Evolutionary conservation across 2,888 invertebrate genomes (phyloP), one percentile per base, ranked within the genome.

Genomic region (Epirrhoe alternata): DNA sequence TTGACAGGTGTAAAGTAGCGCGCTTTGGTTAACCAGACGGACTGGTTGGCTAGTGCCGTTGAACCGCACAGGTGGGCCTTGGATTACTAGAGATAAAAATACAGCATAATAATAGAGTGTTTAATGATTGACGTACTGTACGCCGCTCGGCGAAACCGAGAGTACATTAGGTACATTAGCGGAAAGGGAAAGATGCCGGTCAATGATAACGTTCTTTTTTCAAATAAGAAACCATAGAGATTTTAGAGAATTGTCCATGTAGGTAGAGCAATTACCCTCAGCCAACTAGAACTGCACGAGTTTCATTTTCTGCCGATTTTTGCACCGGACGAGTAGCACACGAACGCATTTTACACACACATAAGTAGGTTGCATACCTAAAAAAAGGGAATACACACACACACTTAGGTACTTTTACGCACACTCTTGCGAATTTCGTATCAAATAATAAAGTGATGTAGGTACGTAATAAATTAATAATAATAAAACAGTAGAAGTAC

Each of bases 61-160:
- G 91, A 92, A 92, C 91, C 86, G 85, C 84, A 84, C 88, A 87
- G 88, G 88, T 87, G 90, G 90, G 87, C 90, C 88, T 89, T 90
- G 91, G 87, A 88, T 88, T 87, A 90, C 86, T 87, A 86, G 85
- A 89, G 86, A 90, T 90, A 88, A 86, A 88, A 90, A 89, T 90
- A 87, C 84, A 79, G 81, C 82, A 81, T 90, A 89, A 90, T 91
- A 89, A 88, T 87, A 88, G 84, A 84, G 81, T 81, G 70, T 76
- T 81, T 76, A 80, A 75, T 77, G 81, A 83, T 81, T 83, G 84
- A 83, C 81, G 77, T 74, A 76, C 74, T 72, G 69, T 69, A 63
- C 53, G 30, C 58, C 65, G 65, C 50, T 58, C 50, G 31, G 76
- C 76, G 84, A 85, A 84, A 85, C 75, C 73, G 83, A 85, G 80